Conservation (phyloP, 2,797 vertebrate species). For the Lycodopsis pacificus region DNA sequence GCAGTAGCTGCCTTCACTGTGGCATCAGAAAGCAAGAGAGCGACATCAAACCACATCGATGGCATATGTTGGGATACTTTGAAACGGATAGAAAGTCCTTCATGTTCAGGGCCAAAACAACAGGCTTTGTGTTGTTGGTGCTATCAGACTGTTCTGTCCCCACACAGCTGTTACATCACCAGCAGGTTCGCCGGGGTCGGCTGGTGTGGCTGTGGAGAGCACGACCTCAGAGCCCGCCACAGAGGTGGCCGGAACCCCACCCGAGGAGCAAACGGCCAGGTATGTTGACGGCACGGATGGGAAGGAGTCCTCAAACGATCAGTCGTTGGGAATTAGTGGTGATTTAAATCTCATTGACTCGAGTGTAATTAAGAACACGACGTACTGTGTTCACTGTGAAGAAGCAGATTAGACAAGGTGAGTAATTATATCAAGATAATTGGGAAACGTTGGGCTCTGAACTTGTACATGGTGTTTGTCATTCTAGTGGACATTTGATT, state of each 20-base stretch:
- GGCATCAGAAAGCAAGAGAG: slow-evolving; percentile 64
- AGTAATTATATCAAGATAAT: background rate
- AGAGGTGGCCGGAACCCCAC: slow-evolving; percentile 78
- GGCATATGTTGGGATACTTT: background rate
- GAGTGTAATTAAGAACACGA: background rate
- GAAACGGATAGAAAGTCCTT: slow-evolving; percentile 8
- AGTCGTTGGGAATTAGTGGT: background rate
- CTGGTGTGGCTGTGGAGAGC: slow-evolving; percentile 78
- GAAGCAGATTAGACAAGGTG: background rate
- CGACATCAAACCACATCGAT: slow-evolving; percentile 38
- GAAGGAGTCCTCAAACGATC: background rate
- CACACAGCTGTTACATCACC: slow-evolving; percentile 83
- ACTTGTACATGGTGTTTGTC: background rate
- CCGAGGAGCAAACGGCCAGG: slow-evolving; percentile 87
- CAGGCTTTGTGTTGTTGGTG: slow-evolving; percentile 25
- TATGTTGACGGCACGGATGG: slow-evolving; percentile 54
- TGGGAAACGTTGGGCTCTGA: background rate
- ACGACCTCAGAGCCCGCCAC: slow-evolving; percentile 74
- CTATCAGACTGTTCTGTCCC: slow-evolving; percentile 36
- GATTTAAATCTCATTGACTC: background rate
- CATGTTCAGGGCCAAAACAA: slow-evolving; percentile 7
- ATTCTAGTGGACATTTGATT: slow-evolving; percentile 6
- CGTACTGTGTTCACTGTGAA: background rate
- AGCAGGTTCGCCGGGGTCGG: slow-evolving; percentile 74
- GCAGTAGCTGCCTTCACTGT: slow-evolving; percentile 47